Evolutionary conservation across 2,113 vertebrate species (phyloP).

Genomic region (Probosciger aterrimus): DNA sequence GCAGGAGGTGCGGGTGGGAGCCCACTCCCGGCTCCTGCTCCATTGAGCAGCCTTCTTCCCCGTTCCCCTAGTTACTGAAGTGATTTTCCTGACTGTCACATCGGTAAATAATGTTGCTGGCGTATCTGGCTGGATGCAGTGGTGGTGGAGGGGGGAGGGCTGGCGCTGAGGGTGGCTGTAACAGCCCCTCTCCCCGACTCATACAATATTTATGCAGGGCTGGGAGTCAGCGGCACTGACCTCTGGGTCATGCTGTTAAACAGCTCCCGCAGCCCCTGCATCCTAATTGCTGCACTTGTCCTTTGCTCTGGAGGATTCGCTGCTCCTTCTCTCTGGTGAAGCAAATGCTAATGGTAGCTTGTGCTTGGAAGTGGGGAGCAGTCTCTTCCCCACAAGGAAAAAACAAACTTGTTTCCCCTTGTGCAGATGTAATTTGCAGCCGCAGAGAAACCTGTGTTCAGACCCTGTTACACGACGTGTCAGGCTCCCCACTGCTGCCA

Average conservation of each 20-base stretch:
- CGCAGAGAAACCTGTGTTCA: neutral
- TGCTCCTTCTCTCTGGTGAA: conserved; percentile 62
- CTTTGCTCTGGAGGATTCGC: conserved; percentile 78
- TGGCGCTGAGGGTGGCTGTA: conserved; percentile 6
- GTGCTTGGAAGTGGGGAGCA: conserved; percentile 49
- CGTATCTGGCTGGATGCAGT: conserved; percentile 64
- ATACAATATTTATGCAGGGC: conserved; percentile 88
- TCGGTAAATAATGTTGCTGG: conserved; percentile 72
- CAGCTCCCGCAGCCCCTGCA: conserved; percentile 80
- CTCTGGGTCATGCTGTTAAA: conserved; percentile 89
- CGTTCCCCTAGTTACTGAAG: conserved; percentile 64
- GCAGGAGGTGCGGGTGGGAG: neutral
- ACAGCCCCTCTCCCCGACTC: conserved; percentile 69
- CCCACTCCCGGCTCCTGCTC: neutral
- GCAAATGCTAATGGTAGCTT: conserved; percentile 75
- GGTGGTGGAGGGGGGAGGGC: conserved; percentile 53
- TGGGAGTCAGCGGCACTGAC: conserved; percentile 81
- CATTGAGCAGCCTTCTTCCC: neutral
- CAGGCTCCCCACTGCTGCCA: neutral
- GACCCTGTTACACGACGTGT: fast-evolving
- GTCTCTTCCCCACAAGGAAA: conserved; percentile 31
- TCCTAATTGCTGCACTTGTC: conserved; percentile 85
- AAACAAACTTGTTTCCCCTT: conserved; percentile 25
- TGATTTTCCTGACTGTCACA: conserved; percentile 70
- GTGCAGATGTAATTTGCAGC: conserved; percentile 15